Percentiles rank a stretch among this genome's conserved stretches.
These are phyloP conservation scores for Gymnobelideus leadbeateri DNA, from an alignment of 2,113 vertebrate species.

Conservation along the genomic window DNA sequence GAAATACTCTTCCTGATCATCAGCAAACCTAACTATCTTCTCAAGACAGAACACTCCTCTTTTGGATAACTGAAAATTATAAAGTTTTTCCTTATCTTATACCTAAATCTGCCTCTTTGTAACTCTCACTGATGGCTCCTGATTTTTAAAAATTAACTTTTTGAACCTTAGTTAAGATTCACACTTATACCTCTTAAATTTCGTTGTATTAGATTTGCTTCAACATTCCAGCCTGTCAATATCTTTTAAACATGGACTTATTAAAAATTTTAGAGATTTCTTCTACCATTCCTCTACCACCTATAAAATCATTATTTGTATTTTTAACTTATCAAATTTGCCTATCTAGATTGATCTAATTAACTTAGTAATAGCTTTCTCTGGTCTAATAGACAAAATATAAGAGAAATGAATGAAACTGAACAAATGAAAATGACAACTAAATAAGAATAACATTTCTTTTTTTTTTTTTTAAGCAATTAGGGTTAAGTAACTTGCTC, in stretches of 20 bases:
- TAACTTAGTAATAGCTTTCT: background rate
- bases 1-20: background rate
- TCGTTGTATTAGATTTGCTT: background rate
- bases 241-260: background rate
- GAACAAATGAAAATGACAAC: conserved; percentile 24
- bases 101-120: background rate
- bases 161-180: background rate
- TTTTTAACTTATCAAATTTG: background rate
- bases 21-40: background rate
- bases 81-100: background rate
- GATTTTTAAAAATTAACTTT: background rate
- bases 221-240: background rate
- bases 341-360: background rate
- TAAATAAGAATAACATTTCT: background rate
- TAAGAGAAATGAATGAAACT: conserved; percentile 35
- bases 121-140: background rate
- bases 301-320: background rate
- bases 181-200: background rate
- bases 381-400: background rate
- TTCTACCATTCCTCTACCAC: background rate
- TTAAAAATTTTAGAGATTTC: background rate
- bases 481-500: too few species aligned
- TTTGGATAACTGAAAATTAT: background rate
- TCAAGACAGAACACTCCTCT: background rate
- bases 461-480: too few species aligned